Percentiles rank a stretch among this genome's conserved stretches.
Conservation (phyloP, 2,797 vertebrate species). For the Holocentrus rufus region DNA sequence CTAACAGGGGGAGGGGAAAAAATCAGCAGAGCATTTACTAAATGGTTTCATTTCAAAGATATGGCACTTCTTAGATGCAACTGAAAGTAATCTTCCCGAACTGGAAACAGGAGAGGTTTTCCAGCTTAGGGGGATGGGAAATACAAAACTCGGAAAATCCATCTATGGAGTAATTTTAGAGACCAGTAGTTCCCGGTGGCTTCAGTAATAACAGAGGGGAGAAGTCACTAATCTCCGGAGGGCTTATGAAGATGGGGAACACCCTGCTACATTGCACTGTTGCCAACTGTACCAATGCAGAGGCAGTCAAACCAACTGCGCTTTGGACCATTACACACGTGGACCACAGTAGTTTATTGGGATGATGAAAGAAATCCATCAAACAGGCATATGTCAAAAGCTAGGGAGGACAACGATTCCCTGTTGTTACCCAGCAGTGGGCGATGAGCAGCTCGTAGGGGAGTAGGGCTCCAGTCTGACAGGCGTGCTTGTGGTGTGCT, state of each 20-base stretch:
- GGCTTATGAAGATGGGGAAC: slow-evolving; percentile 64
- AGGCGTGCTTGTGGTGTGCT: slow-evolving; percentile 31
- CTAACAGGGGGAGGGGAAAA: too few relatives aligned
- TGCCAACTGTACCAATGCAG: slow-evolving; percentile 45
- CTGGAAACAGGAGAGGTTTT: slow-evolving; percentile 17
- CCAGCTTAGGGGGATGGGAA: slow-evolving; percentile 5
- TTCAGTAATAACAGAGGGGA: slow-evolving; percentile 59
- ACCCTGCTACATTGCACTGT: slow-evolving; percentile 51
- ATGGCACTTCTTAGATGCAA: neutral
- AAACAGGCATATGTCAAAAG: slow-evolving; percentile 15
- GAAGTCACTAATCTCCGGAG: slow-evolving; percentile 52
- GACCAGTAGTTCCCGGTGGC: slow-evolving; percentile 38
- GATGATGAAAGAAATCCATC: slow-evolving; percentile 32
- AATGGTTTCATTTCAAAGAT: neutral
- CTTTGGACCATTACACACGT: slow-evolving; percentile 29
- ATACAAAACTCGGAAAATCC: slow-evolving; percentile 44
- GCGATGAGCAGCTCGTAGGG: neutral
- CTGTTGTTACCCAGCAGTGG: slow-evolving; percentile 41
- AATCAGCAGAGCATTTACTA: too few relatives aligned
- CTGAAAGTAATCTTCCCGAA: neutral
- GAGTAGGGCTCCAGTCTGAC: slow-evolving; percentile 22
- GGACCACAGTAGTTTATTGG: neutral
- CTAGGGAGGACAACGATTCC: slow-evolving; percentile 31
- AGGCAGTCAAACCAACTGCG: slow-evolving; percentile 44
- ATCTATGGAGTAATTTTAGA: slow-evolving; percentile 34